Evolutionary conservation across 2,797 vertebrate species (phyloP), one percentile per base, ranked within the genome.

Genomic region (Anniella stebbinsi): DNA sequence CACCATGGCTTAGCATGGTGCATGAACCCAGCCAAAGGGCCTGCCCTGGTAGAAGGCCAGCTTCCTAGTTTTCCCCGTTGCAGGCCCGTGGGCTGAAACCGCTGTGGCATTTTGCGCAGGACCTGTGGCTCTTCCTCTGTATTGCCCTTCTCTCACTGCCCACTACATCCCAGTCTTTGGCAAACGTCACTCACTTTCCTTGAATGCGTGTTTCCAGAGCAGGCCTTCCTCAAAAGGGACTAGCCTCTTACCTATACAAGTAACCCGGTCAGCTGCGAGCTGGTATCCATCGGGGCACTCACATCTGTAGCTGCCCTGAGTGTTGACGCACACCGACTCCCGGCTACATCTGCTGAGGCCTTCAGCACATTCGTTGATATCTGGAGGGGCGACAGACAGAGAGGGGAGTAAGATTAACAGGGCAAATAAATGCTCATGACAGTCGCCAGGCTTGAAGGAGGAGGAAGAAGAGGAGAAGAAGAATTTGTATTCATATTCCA

Each of bases 361-460:
- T 73, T 97, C 97, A 0, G 95, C 95, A 92, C 98, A 99, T 95
- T 99, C 98, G n/a, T 99, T 97, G n/a, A 98, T 75, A 94, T 99
- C 98, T 99, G 88, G 60, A 6, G 60, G 18, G 5, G 60, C 2
- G 60, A 3, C 7, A 88, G 60, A 85, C n/a, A 83, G 70, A 85
- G 87, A 82, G 90, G 72, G 25, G 7, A 69, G 48, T 33, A 66
- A 28, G 54, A 45, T n/a, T 12, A 45, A 80, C 8, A 80, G 51
- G 51, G 12, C 38, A 75, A 75, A 63, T 48, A 36, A 75, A 41
- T 2, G 9, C 51, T 41, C 28, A 2, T 2, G 75, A 28, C 90
- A 51, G 88, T 86, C 57, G 82, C 80, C 91, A 84, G 48, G 69
- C 77, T 66, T 4, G 15, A 30, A 33, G 33, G 25, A 45, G 25